A percentile compares a stretch with the other conserved stretches of the same genome.
These are phyloP conservation scores for Sphenodon punctatus DNA, from an alignment of 2,797 vertebrate genomes.

Conservation along the genomic window DNA sequence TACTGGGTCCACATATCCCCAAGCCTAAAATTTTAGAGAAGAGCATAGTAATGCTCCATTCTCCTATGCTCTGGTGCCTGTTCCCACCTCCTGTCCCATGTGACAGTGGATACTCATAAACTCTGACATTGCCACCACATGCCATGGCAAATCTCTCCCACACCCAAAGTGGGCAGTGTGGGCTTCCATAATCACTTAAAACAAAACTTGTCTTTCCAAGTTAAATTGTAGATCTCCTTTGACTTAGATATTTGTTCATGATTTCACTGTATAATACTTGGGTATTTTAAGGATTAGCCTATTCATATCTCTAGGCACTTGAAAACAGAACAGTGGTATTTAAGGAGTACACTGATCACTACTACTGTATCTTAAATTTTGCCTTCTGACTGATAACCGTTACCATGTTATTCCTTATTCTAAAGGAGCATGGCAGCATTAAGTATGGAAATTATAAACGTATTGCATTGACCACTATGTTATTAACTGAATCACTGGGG, in stretches of 20 bases:
- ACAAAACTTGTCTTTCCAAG: neutral
- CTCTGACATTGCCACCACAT: too few species aligned
- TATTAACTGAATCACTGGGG: neutral
- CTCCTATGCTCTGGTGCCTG: too few species aligned
- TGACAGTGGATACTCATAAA: too few species aligned
- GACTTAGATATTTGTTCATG: accelerated
- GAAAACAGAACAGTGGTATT: neutral
- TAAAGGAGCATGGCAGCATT: neutral
- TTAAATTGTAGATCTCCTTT: neutral
- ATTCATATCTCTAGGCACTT: neutral
- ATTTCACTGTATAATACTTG: neutral
- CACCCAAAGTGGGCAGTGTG: too few species aligned
- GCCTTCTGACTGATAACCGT: neutral
- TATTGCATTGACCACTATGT: neutral
- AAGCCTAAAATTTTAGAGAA: too few species aligned
- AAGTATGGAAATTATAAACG: neutral
- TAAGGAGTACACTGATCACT: neutral
- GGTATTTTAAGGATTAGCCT: neutral
- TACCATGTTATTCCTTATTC: neutral
- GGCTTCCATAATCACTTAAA: neutral
- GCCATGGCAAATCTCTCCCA: too few species aligned
- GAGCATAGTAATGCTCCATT: too few species aligned
- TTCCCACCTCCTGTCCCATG: too few species aligned
- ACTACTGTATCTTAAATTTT: constrained; percentile 1
- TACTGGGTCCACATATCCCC: too few species aligned